A percentile compares a stretch with the other conserved stretches of the same genome.
Conservation (phyloP, 2,113 vertebrate genomes). For the Bos indicus region DNA sequence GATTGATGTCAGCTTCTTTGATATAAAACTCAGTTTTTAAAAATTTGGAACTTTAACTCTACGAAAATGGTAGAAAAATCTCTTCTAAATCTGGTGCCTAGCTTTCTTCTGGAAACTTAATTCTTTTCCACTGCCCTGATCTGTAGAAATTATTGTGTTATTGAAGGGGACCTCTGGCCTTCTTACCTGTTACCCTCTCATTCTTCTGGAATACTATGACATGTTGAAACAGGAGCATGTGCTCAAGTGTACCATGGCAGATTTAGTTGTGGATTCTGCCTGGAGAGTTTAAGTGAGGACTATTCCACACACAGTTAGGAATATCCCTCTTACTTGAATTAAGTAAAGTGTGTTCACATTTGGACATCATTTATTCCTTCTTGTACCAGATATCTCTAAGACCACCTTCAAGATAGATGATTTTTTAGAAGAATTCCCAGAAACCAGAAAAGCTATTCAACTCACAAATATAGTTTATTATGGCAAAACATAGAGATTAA, state of each 20-base stretch:
- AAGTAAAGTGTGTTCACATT: constrained; percentile 41
- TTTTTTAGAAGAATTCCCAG: neutral
- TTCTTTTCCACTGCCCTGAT: constrained; percentile 48
- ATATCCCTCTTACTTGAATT: neutral
- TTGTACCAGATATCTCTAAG: neutral
- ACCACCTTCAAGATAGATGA: neutral
- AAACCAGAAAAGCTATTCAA: neutral
- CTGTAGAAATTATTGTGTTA: constrained; percentile 45
- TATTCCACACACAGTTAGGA: constrained; percentile 57
- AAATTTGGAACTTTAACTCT: constrained; percentile 78
- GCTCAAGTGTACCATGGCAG: constrained; percentile 63
- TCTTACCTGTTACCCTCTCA: neutral
- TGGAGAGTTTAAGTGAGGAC: constrained; percentile 72
- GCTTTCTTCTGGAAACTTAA: constrained; percentile 36
- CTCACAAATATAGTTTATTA: neutral
- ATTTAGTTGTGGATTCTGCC: constrained; percentile 51
- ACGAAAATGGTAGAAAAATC: constrained; percentile 74
- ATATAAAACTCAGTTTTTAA: constrained; percentile 77
- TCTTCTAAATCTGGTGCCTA: constrained; percentile 60
- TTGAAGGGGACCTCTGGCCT: neutral
- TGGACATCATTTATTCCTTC: neutral
- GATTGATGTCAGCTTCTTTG: constrained; percentile 62
- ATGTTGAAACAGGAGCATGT: constrained; percentile 54
- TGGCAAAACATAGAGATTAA: neutral
- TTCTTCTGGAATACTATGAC: constrained; percentile 57